phyloP scores from a whole-genome alignment of 92 coral and sea anemone species.

The Paramuricea clavata region DNA sequence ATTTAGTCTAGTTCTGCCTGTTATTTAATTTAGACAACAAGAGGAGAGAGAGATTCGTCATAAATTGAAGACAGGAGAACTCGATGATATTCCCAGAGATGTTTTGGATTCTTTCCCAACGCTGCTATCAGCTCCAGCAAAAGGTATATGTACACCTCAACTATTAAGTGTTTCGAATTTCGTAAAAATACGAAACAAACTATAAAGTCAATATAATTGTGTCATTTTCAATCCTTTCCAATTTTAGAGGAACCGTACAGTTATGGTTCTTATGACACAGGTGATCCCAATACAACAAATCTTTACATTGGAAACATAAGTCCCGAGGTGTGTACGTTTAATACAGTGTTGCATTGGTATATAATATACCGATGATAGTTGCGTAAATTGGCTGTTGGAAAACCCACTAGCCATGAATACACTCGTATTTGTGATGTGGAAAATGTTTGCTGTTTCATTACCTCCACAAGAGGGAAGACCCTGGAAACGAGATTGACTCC shows the following conservation, averaged over 20 bases:
- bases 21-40: slow-evolving; percentile 75
- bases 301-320: slow-evolving; percentile 97
- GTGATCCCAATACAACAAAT: slow-evolving; percentile 95
- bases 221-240: background rate
- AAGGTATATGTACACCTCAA: slow-evolving; percentile 76
- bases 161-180: too few species aligned
- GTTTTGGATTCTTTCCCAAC: slow-evolving; percentile 77
- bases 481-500: too few species aligned
- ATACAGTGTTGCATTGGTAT: too few species aligned
- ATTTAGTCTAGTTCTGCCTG: background rate
- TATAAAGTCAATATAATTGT: background rate
- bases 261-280: slow-evolving; percentile 97
- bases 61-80: slow-evolving; percentile 87
- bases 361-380: too few species aligned
- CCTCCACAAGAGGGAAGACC: too few species aligned
- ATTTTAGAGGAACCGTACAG: slow-evolving; percentile 78
- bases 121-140: slow-evolving; percentile 71
- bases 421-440: background rate
- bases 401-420: background rate
- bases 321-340: slow-evolving; percentile 87
- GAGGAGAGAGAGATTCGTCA: slow-evolving; percentile 94
- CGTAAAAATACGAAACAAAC: too few species aligned
- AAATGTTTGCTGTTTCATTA: background rate
- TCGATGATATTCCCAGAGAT: slow-evolving; percentile 84
- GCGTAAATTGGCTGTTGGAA: too few species aligned